Conservation (phyloP, 2,888 invertebrate genomes). For the Mactromeris polynyma region DNA sequence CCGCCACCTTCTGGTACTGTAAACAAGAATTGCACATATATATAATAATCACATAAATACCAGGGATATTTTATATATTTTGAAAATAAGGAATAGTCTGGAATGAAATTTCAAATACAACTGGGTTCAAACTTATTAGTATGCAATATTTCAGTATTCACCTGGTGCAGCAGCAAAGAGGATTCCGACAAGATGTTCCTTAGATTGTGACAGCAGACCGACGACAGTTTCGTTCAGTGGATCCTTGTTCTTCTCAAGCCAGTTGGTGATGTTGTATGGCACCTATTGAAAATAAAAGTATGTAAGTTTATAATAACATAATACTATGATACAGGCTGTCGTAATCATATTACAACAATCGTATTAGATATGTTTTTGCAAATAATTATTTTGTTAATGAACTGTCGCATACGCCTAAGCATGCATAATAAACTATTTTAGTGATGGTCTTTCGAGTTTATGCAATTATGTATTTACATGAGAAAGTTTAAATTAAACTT, state of each 20-base stretch:
- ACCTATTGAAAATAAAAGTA: slow-evolving; percentile 89
- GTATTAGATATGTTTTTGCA: too few relatives aligned
- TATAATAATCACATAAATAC: too few relatives aligned
- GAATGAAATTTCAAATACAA: too few relatives aligned
- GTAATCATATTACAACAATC: too few relatives aligned
- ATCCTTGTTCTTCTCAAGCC: slow-evolving; percentile 99
- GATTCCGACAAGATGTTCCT: slow-evolving; percentile 82
- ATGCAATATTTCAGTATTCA: not conserved
- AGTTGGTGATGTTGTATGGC: slow-evolving; percentile 99
- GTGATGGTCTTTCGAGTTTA: not conserved
- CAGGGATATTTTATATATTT: too few relatives aligned
- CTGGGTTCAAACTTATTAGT: too few relatives aligned
- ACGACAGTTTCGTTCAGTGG: slow-evolving; percentile 99
- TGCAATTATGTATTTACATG: not conserved
- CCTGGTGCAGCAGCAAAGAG: slow-evolving; percentile 87
- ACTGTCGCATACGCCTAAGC: not conserved
- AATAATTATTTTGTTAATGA: not conserved
- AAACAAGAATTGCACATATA: not conserved
- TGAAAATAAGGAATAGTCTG: too few relatives aligned
- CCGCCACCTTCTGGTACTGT: slow-evolving; percentile 78
- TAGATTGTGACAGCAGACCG: slow-evolving; percentile 95
- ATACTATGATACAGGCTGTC: too few relatives aligned
- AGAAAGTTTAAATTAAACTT: slow-evolving; percentile 88
- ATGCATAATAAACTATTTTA: not conserved
- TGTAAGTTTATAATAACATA: not conserved